Conservation (phyloP, 2,113 vertebrate species). For the Callaeas wilsoni region DNA sequence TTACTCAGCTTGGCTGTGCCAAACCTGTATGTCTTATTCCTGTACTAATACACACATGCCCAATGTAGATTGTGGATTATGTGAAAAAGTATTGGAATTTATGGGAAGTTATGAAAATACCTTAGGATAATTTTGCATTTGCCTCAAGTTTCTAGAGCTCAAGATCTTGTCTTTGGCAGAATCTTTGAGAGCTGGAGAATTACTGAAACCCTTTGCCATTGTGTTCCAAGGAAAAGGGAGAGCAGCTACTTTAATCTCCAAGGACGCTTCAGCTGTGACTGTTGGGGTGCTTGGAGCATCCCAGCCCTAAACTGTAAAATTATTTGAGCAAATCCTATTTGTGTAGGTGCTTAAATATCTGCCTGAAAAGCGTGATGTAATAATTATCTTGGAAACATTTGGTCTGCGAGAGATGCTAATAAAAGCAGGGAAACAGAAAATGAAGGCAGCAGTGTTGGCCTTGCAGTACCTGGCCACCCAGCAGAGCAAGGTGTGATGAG, state of each 20-base stretch:
- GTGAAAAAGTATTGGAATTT: neutral
- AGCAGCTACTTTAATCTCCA: neutral
- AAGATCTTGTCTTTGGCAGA: neutral
- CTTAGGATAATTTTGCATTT: neutral
- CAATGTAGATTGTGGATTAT: neutral
- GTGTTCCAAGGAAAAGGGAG: neutral
- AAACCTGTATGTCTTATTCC: neutral
- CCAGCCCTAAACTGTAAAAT: neutral
- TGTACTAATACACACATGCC: neutral
- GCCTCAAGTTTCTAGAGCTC: neutral
- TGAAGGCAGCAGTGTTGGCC: neutral
- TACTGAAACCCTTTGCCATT: neutral
- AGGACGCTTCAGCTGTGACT: neutral
- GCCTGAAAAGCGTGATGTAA: neutral
- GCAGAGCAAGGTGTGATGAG: neutral
- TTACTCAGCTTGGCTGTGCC: neutral
- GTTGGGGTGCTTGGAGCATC: neutral
- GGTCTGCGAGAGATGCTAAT: neutral
- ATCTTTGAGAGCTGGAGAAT: neutral
- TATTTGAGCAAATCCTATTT: neutral
- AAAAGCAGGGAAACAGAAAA: neutral
- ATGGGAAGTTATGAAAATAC: neutral
- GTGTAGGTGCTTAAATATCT: neutral
- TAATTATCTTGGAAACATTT: conserved; percentile 4
- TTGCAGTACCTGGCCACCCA: neutral